Conservation (phyloP, 2,113 vertebrate species). For the Larimichthys crocea region DNA sequence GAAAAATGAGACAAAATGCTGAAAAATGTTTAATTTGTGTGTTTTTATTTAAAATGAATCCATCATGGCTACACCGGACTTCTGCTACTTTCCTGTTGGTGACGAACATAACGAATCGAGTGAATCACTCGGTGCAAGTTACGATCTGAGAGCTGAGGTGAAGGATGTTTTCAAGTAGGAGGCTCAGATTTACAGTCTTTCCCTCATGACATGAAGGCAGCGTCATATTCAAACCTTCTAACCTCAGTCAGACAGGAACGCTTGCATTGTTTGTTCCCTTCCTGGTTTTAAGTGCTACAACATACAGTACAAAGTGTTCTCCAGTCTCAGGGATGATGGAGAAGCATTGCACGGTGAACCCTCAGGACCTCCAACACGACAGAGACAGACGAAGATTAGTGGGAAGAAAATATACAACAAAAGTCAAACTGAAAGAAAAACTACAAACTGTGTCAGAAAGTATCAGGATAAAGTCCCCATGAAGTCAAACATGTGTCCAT, state of each 20-base stretch:
- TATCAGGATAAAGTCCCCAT: too few species aligned
- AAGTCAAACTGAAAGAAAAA: neutral
- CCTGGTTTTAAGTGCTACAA: conserved; percentile 39
- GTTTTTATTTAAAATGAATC: conserved; percentile 47
- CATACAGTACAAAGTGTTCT: conserved; percentile 19
- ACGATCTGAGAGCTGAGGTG: conserved; percentile 6
- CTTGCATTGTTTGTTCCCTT: conserved; percentile 21
- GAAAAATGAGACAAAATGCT: neutral
- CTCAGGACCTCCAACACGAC: neutral
- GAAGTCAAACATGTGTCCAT: too few species aligned
- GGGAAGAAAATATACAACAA: conserved; percentile 9
- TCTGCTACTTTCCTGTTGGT: conserved; percentile 21
- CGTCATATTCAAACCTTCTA: neutral
- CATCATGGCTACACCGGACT: conserved; percentile 25
- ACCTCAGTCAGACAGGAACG: neutral
- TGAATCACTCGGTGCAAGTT: neutral
- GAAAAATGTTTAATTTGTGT: neutral
- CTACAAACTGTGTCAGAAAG: neutral
- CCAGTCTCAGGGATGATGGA: neutral
- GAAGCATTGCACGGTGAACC: conserved; percentile 9
- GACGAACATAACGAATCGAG: neutral
- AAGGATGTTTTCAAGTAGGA: conserved; percentile 49
- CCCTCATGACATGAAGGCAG: neutral
- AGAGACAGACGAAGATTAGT: conserved; percentile 2
- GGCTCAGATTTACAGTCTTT: conserved; percentile 40